phyloP scores from a whole-genome alignment of 2,888 invertebrate genomes.

The Oscheius sp. region DNA sequence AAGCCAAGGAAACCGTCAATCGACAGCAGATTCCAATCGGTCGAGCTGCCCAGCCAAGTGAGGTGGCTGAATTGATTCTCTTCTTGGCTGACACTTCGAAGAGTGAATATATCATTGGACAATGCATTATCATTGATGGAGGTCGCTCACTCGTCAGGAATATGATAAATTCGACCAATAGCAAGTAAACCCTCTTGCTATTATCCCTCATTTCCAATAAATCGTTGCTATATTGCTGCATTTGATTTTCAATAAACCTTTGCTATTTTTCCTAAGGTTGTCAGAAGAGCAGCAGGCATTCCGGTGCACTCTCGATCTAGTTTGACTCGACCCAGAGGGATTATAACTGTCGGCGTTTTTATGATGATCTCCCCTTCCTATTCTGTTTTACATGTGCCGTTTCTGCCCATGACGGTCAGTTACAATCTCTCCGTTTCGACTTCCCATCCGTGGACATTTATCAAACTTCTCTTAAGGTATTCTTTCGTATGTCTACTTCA shows the following conservation, averaged over 20 bases:
- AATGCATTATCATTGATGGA: neutral
- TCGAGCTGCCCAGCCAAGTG: neutral
- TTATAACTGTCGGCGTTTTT: no score
- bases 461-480: conserved; percentile 50
- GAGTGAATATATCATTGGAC: neutral
- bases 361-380: no score
- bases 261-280: no score
- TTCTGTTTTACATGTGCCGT: conserved; percentile 3
- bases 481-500: neutral
- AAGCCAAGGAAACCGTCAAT: neutral
- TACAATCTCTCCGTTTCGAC: conserved; percentile 58
- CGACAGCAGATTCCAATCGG: neutral
- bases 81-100: neutral
- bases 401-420: conserved; percentile 50
- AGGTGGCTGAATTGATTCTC: neutral
- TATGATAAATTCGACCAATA: no score
- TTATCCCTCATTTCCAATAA: no score
- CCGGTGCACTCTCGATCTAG: no score
- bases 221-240: no score
- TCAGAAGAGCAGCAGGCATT: no score
- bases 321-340: no score
- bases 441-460: conserved; percentile 56
- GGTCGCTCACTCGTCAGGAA: no score
- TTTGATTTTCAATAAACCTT: no score
- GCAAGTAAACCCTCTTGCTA: no score